Conservation (phyloP, 2,797 vertebrate species). For the Pseudochromis fuscus region DNA sequence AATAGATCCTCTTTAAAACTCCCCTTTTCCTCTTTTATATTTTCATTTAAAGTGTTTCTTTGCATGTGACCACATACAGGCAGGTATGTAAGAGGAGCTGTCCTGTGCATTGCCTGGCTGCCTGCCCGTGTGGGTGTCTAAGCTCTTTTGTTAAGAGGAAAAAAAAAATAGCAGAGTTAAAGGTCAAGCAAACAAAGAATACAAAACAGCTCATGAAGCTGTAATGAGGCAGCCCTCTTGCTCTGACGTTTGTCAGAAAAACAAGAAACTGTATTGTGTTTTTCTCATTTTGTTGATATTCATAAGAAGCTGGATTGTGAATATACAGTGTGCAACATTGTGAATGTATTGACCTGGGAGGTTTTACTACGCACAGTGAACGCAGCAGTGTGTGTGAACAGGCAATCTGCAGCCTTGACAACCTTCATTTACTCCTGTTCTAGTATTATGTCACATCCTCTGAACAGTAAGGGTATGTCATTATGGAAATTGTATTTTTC, state of each 20-base stretch:
- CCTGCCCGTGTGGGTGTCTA: conserved; percentile 19
- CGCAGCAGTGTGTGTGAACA: background rate
- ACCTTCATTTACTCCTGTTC: background rate
- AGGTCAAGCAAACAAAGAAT: conserved; percentile 24
- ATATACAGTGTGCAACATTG: too few relatives aligned
- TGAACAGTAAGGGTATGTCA: background rate
- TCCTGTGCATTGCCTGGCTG: too few relatives aligned
- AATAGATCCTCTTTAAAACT: too few relatives aligned
- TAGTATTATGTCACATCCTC: background rate
- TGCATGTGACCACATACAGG: too few relatives aligned
- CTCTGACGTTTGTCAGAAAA: background rate
- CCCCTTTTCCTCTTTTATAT: too few relatives aligned
- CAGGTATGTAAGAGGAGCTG: too few relatives aligned
- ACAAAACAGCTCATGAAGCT: background rate
- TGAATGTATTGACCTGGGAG: too few relatives aligned
- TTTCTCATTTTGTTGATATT: background rate
- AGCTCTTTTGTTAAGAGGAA: conserved; percentile 20
- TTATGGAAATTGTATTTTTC: background rate
- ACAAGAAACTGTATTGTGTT: background rate
- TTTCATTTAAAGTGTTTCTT: too few relatives aligned
- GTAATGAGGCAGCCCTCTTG: background rate
- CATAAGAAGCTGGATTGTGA: too few relatives aligned
- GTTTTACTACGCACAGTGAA: too few relatives aligned
- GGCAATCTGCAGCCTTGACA: background rate
- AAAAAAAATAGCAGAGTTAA: conserved; percentile 16